Evolutionary conservation across 2,113 vertebrate species (phyloP).

Genomic region (Antigone vipio): DNA sequence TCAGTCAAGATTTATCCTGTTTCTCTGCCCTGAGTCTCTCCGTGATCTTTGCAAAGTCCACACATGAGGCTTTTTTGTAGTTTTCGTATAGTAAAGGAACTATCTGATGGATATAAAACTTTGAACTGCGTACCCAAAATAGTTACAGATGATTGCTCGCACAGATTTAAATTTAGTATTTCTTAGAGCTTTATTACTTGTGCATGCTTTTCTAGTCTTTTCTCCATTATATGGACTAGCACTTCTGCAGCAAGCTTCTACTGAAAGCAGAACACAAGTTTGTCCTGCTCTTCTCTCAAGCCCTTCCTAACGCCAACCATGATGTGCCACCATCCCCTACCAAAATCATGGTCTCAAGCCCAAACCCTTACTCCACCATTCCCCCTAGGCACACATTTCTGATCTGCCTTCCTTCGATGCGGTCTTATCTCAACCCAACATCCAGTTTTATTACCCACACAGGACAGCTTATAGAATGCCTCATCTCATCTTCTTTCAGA

Average conservation of each 20-base stretch:
- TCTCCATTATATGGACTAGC: background rate
- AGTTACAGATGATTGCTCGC: background rate
- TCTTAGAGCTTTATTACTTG: background rate
- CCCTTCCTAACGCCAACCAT: rapidly evolving
- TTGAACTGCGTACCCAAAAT: background rate
- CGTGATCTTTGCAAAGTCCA: background rate
- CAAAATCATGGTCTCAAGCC: background rate
- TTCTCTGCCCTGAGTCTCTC: background rate
- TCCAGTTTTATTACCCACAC: background rate
- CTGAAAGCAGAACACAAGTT: background rate
- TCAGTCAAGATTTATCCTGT: background rate
- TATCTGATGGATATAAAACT: background rate
- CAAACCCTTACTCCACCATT: background rate
- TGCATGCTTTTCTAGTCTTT: background rate
- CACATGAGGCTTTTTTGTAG: rapidly evolving
- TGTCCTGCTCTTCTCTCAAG: background rate
- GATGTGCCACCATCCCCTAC: background rate
- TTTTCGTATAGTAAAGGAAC: background rate
- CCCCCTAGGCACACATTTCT: background rate
- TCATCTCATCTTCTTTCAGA: background rate
- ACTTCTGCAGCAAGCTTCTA: background rate
- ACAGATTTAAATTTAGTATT: background rate
- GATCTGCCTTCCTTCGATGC: background rate
- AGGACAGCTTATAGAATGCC: rapidly evolving
- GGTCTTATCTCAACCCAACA: background rate